Evolutionary conservation across 2,113 vertebrate species (phyloP), one percentile per base, ranked within the genome.

Genomic region (Echinops telfairi): DNA sequence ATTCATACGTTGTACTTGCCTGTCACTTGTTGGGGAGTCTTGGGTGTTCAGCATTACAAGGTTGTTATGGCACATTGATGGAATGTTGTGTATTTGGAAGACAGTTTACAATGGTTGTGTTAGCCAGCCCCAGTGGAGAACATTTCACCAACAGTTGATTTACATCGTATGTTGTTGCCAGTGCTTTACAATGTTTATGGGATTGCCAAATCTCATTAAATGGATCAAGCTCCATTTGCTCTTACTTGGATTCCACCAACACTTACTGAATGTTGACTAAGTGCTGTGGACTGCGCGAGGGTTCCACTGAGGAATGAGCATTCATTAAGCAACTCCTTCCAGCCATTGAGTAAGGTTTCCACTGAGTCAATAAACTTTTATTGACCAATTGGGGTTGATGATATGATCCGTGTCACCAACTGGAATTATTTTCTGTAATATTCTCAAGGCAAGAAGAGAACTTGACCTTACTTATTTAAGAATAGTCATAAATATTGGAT

Each of bases 121-220:
- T 96, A 94, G 96, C 60, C 91, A 95, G 92, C 83, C 80, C 79
- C 94, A 95, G 80, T 82, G 83, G 91, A 94, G 90, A 93, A 77
- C 58, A 75, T 94, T 94, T 95, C 73, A 95, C 76, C 66, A 94
- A 81, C 23, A 62, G 90, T 47, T 90, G 91, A 83, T 96, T 94
- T 81, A 85, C 79, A 96, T 90, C 91, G 84, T 86, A 94, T 89
- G 94, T 76, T 76, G 29, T 83, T 94, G 89, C 86, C 91, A 94
- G 81, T 68, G 86, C 16, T 57, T 58, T 62, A 62, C 53, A 88
- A 29, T 95, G 92, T 95, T 96, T 96, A 94, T 92, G 60, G 83
- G 87, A 93, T 88, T 95, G 86, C 86, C 95, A 96, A 96, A 96
- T 95, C 88, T 92, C 66, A 90, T 93, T 95, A 86, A 94, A 79